Base-by-base conservation (phyloP, 2,113 vertebrate species). In the Oceanodroma tethys region DNA sequence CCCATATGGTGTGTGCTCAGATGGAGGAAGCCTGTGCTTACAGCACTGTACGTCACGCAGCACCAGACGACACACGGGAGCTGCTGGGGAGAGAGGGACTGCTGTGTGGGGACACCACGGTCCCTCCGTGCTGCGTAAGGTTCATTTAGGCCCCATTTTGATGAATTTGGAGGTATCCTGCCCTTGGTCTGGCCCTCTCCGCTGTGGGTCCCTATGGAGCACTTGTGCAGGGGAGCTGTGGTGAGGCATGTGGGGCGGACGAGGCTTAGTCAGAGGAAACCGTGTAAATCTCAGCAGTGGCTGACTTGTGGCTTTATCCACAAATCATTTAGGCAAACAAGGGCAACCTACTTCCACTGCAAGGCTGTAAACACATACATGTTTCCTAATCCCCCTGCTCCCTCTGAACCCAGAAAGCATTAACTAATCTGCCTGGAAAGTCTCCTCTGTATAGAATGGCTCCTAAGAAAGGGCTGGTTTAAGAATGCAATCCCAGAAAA, bases 181-280 rank as follows among this genome's bases (percentile, higher is more conserved):
- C 26, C n/a, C 86, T 93, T 50, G 40, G 20, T 70, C 75, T 86
- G 55, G 30, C 50, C n/a, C n/a, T 70, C 38, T 42, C 25, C 86
- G 34, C 71, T 2, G 1, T 18, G 27, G 13, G 8, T 20, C 2
- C 20, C 40, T 38, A 0, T 5, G 23, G 48, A 86, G 16, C 6
- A 22, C 48, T 58, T 34, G 50, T 2, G 4, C n/a, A 53, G 43
- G 23, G 56, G 52, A 63, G 38, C 70, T 81, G 72, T 73, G 55
- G 40, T 70, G 53, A 88, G 67, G 30, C 55, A 38, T 6, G 6
- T 0, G 4, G 23, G 40, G 48, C 0, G 0, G 14, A 68, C 6
- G 7, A 92, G 62, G 32, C 23, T 89, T 74, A 70, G 70, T 34
- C 45, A 53, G 88, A 89, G 52, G 71, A 88, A 89, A 67, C 16